Evolutionary conservation across 2,113 vertebrate species (phyloP), one percentile per base, ranked within the genome.

Genomic region (Calidris pugnax): DNA sequence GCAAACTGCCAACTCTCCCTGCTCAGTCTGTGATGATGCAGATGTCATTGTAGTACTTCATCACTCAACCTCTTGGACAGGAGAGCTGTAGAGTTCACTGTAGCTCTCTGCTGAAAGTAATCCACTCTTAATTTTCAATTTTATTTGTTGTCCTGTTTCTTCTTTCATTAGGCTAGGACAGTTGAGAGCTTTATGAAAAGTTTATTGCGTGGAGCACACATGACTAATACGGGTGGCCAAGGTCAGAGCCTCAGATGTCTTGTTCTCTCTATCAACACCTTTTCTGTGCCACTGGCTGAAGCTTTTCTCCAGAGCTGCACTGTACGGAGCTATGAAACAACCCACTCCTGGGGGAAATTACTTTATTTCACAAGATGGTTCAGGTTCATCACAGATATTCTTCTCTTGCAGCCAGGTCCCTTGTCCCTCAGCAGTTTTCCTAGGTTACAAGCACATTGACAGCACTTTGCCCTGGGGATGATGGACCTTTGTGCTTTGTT

Each of bases 241-340:
- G 91, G 89, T 93, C 84, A 77, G 77, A 85, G 53, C 28, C 74
- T 85, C 6, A 15, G 4, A 21, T 86, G 68, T 81, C 72, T 50
- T 50, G 48, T 90, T 93, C 76, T 86, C 64, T 71, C 84, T 18
- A 45, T 77, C 89, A 93, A 71, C 94, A 84, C 91, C 95, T 94
- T 64, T 81, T 79, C 94, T 87, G 67, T 47, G 2, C 50, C 74
- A 73, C 84, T 90, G 83, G 43, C 83, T 93, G 94, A 19, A 32
- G 57, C 66, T 85, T 51, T 60, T 59, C 94, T 90, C 72, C 71
- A 69, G 89, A 43, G 94, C 76, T 86, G 56, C 26, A 2, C 69
- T 60, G 69, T 55, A 9, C 83, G 85, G n/a, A 62, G 57, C 88
- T 60, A 33, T 41, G 76, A 43, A 92, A 55, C 80, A 66, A 12